Base-by-base conservation (phyloP, 2,113 vertebrate species). In the Trinectes maculatus region DNA sequence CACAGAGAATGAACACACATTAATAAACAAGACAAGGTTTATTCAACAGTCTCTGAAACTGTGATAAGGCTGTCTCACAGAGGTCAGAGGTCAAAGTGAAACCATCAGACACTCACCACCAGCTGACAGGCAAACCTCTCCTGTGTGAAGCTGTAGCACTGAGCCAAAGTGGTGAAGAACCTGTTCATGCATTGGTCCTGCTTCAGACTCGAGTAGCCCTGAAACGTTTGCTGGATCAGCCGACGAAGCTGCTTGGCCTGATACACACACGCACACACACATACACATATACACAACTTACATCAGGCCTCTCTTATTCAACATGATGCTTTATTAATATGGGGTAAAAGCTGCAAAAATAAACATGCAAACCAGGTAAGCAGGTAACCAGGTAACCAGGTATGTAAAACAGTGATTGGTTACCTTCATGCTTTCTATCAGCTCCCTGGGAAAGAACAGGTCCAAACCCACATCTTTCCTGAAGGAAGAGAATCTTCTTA, bases 381-480 rank as follows among this genome's bases (percentile, higher is more conserved):
- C n/a, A n/a, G n/a, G n/a, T n/a, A n/a, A n/a, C n/a, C n/a, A n/a
- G n/a, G n/a, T n/a, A n/a, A n/a, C n/a, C n/a, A 24, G 21, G 11
- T 2, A 0, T 22, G 33, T 3, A 9, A 31, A 5, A 31, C 29
- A 5, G 29, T 31, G 29, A 31, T 11, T 22, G 6, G 13, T 7
- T 78, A 98, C 97, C 95, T 97, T 98, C 85, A 97, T 92, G 75
- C 91, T 96, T 64, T 93, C 88, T 19, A 96, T 94, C 83, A 98
- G 92, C 80, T 96, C 95, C 53, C 83, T 92, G 31, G 96, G 96
- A 65, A 98, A 98, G 87, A 98, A 98, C 55, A 97, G 74, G 49
- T 96, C 93, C 68, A 98, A 91, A 0, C 97, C 97, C 24, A 98
- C 94, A 25, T 98, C 97, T 77, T 95, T 98, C 90, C 97, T 98